Percentiles rank a stretch among this genome's conserved stretches.
phyloP scores from a whole-genome alignment of 2,113 vertebrate species.

The Pelmatolapia mariae region DNA sequence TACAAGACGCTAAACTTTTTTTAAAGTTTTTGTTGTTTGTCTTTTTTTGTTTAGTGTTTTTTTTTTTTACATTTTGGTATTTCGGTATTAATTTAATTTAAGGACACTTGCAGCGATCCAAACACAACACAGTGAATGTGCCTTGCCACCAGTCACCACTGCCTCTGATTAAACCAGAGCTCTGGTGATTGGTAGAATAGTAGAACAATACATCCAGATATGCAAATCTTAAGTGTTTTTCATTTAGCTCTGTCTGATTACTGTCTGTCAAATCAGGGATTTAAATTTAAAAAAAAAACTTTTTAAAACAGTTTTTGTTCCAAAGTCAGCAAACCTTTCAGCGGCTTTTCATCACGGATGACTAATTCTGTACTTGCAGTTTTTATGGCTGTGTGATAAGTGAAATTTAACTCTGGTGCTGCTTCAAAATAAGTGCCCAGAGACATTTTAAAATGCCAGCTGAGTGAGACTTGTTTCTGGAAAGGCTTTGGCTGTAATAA shows the following conservation, averaged over 20 bases:
- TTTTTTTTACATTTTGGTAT: neutral
- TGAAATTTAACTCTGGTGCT: neutral
- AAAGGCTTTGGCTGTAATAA: neutral
- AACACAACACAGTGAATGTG: neutral
- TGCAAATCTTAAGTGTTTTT: neutral
- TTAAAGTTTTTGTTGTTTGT: neutral
- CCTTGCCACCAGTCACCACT: neutral
- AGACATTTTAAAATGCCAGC: neutral
- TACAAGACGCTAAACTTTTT: neutral
- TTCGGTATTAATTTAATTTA: neutral
- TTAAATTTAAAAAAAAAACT: rapidly evolving
- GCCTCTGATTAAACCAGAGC: neutral
- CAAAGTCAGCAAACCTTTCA: neutral
- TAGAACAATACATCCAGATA: neutral
- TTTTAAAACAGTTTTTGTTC: neutral
- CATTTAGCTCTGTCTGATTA: neutral
- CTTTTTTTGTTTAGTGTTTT: neutral
- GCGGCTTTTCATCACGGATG: neutral
- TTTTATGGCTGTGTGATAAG: neutral
- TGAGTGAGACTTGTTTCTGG: neutral
- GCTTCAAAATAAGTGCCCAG: neutral
- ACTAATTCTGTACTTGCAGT: rapidly evolving
- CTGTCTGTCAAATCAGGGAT: neutral
- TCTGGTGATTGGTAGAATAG: neutral
- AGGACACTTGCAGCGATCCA: neutral